A percentile compares a stretch with the other conserved stretches of the same genome.
phyloP scores from a whole-genome alignment of 2,888 invertebrate species.

The Drosophila mimetica region DNA sequence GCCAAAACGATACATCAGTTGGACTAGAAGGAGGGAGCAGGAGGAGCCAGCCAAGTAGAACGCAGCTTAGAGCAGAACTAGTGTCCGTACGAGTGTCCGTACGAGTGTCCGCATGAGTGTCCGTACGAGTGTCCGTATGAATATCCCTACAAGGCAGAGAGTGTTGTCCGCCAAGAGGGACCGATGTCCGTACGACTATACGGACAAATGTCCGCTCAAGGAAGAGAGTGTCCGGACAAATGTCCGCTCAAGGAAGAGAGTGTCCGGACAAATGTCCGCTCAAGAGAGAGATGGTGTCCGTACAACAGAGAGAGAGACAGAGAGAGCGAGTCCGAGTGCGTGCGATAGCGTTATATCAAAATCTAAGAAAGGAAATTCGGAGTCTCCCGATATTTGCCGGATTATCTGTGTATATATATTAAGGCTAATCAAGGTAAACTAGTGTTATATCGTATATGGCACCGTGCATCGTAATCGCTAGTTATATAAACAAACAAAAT shows the following conservation, averaged over 20 bases:
- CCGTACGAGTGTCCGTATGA: no score
- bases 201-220: conserved; percentile 18
- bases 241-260: conserved; percentile 4
- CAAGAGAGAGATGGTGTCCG: not conserved
- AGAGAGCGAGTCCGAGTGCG: conserved; percentile 16
- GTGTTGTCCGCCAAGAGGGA: conserved; percentile 2
- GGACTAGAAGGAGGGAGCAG: conserved; percentile 5
- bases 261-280: conserved; percentile 3
- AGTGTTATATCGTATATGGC: conserved; percentile 65
- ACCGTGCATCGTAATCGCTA: conserved; percentile 53
- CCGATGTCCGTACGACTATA: not conserved
- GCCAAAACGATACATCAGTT: conserved; percentile 47
- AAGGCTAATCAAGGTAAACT: conserved; percentile 65
- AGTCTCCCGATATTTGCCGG: conserved; percentile 23
- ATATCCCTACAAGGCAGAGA: not conserved
- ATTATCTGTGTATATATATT: conserved; percentile 68
- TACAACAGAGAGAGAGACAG: not conserved
- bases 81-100: conserved; percentile 29
- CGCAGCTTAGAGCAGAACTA: conserved; percentile 33
- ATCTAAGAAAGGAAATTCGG: conserved; percentile 14
- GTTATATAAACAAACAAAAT: conserved; percentile 42
- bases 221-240: not conserved
- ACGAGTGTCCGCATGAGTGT: conserved; percentile 1
- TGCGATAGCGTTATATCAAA: conserved; percentile 72
- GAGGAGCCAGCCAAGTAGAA: conserved; percentile 27